Conservation (phyloP, 2,888 invertebrate genomes). For the Tortricodes alternella region DNA sequence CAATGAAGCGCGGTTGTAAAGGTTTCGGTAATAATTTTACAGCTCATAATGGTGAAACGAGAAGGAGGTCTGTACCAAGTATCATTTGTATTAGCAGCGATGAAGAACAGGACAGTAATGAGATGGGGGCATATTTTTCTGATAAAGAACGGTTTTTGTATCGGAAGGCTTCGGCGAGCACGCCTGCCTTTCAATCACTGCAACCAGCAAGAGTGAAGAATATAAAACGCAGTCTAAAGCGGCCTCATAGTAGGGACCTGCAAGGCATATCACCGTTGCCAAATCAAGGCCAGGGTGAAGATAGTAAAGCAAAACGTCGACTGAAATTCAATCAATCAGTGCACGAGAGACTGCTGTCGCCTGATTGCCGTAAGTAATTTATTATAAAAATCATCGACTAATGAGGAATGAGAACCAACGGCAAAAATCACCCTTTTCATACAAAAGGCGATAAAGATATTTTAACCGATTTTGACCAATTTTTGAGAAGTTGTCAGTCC, state of each 20-base stretch:
- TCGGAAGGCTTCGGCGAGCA: constrained; percentile 40
- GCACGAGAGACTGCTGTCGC: constrained; percentile 43
- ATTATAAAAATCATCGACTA: background rate
- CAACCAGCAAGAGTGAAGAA: constrained; percentile 56
- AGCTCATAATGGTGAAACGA: constrained; percentile 49
- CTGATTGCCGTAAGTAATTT: constrained; percentile 56
- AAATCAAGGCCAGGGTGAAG: constrained; percentile 38
- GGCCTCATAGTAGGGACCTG: constrained; percentile 68
- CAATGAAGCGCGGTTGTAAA: constrained; percentile 45
- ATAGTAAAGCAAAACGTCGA: constrained; percentile 50
- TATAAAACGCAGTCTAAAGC: constrained; percentile 66
- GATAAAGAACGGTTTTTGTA: constrained; percentile 36
- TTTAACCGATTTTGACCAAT: too few relatives aligned
- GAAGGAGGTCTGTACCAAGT: constrained; percentile 32
- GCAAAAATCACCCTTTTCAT: too few relatives aligned
- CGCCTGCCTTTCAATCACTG: constrained; percentile 47
- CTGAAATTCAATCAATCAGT: constrained; percentile 47
- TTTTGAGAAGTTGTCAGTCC: too few relatives aligned
- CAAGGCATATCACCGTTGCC: constrained; percentile 54
- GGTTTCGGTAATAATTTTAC: constrained; percentile 51
- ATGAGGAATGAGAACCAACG: background rate
- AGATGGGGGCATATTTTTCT: constrained; percentile 11
- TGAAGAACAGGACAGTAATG: constrained; percentile 39
- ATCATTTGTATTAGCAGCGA: constrained; percentile 44
- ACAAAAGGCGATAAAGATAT: too few relatives aligned